Conservation (phyloP, 2,113 vertebrate species). For the Eudyptes chrysolophus region DNA sequence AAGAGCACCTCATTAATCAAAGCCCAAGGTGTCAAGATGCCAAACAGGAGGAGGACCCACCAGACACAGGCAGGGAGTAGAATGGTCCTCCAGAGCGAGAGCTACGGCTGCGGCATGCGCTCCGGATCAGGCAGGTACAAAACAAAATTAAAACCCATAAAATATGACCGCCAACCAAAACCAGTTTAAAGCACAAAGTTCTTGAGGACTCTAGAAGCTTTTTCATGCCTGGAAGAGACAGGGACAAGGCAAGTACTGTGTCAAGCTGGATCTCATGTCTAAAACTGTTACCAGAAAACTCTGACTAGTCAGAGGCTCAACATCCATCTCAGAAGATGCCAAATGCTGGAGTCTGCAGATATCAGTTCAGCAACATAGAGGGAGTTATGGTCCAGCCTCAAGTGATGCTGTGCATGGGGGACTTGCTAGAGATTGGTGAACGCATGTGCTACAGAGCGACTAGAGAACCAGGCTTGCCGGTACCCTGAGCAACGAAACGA, state of each 20-base stretch:
- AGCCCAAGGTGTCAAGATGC: constrained; percentile 37
- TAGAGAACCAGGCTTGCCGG: not conserved
- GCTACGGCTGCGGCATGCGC: not conserved
- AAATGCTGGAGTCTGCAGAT: not conserved
- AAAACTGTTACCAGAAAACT: not conserved
- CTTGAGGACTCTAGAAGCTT: not conserved
- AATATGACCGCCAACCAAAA: not conserved
- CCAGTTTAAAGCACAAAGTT: not conserved
- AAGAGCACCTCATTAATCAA: constrained; percentile 63
- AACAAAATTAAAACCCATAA: not conserved
- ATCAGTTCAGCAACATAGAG: not conserved
- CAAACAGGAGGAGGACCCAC: constrained; percentile 24
- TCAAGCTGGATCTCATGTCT: accelerated
- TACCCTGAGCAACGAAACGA: accelerated
- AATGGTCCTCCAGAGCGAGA: not conserved
- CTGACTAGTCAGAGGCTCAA: not conserved
- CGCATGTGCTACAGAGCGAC: accelerated
- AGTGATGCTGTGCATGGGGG: not conserved
- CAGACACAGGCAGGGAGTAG: not conserved
- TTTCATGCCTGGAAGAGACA: not conserved
- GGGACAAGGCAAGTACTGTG: not conserved
- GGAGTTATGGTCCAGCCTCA: not conserved
- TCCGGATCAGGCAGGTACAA: not conserved
- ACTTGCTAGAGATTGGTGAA: not conserved
- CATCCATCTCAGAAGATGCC: not conserved